Percentiles rank a stretch among this genome's conserved stretches.
Evolutionary conservation across 2,113 vertebrate species (phyloP).

Genomic region (Pteruthius melanotis): DNA sequence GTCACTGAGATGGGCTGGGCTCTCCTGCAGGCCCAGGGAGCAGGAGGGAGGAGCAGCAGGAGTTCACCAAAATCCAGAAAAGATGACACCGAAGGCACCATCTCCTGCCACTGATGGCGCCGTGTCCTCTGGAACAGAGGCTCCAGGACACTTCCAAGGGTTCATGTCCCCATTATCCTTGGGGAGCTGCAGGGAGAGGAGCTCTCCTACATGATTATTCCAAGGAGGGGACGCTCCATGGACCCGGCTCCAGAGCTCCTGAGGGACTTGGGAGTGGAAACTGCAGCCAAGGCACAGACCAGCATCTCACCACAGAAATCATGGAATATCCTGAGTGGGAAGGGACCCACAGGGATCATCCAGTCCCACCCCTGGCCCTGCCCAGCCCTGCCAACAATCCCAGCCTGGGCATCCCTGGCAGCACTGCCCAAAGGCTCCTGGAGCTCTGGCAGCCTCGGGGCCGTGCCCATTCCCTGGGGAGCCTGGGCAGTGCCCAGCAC

Average conservation of each 20-base stretch:
- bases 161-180: background rate
- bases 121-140: background rate
- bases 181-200: background rate
- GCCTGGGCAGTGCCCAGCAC: background rate
- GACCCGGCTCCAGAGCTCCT: background rate
- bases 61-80: background rate
- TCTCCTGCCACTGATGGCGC: background rate
- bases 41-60: background rate
- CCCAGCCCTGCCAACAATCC: background rate
- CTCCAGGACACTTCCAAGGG: background rate
- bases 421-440: background rate
- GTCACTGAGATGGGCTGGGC: background rate
- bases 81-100: background rate
- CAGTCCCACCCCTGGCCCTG: fast-evolving
- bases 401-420: background rate
- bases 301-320: background rate
- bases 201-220: background rate
- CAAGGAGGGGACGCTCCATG: background rate
- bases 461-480: background rate
- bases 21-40: background rate
- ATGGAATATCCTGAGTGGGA: fast-evolving
- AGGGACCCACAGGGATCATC: fast-evolving
- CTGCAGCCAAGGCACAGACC: background rate
- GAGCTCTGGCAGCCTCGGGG: background rate
- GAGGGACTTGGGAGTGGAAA: background rate